phyloP scores from a whole-genome alignment of 23 tunicate genomes.

The Trididemnum clinides region DNA sequence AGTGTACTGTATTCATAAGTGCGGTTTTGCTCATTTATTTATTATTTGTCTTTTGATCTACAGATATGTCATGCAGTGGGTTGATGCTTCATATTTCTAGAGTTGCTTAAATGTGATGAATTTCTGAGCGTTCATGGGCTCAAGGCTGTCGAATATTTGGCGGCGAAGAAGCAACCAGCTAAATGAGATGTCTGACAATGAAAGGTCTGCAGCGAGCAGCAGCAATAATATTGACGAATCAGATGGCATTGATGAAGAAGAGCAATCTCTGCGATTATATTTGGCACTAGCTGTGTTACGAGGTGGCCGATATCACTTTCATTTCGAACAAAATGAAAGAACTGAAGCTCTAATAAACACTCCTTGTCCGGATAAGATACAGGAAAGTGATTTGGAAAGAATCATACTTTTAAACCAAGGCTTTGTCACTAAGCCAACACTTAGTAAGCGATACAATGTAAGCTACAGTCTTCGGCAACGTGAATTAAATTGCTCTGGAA shows the following conservation, averaged over 20 bases:
- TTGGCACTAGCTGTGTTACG: not conserved
- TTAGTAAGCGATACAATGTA: not conserved
- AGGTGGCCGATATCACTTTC: not conserved
- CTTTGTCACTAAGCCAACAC: not conserved
- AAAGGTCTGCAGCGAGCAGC: not conserved
- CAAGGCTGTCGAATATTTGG: not conserved
- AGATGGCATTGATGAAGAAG: not conserved
- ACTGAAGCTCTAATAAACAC: not conserved
- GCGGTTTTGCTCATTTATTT: too few relatives aligned
- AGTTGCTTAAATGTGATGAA: too few relatives aligned
- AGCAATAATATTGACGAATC: not conserved
- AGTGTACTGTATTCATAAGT: too few relatives aligned
- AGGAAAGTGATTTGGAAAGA: slow-evolving; percentile 39
- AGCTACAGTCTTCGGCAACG: slow-evolving; percentile 12
- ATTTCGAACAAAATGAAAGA: not conserved
- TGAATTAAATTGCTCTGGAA: slow-evolving; percentile 46
- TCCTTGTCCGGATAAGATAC: slow-evolving; percentile 46
- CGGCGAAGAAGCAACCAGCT: not conserved
- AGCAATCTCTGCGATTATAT: not conserved
- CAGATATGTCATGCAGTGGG: too few relatives aligned
- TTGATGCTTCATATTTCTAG: too few relatives aligned
- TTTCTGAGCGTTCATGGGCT: not conserved
- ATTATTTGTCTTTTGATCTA: too few relatives aligned
- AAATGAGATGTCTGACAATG: not conserved
- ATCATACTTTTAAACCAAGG: slow-evolving; percentile 26